Evolutionary conservation across 2,797 vertebrate species (phyloP).

Genomic region (Catamblyrhynchus diadema): DNA sequence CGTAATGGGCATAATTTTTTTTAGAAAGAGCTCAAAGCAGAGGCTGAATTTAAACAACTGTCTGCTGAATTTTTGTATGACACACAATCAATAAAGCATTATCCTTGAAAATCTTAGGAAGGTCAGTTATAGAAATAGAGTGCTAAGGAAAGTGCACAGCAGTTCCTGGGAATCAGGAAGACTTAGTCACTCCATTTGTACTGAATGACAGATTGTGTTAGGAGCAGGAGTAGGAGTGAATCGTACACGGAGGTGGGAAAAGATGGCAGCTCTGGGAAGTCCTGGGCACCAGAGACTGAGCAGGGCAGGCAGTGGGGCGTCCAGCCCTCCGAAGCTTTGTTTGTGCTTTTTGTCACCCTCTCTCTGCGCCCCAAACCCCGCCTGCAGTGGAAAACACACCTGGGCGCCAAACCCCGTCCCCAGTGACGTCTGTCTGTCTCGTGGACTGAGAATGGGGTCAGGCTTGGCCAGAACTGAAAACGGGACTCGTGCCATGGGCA

Average conservation of each 20-base stretch:
- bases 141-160: background rate
- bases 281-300: background rate
- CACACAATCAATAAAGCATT: background rate
- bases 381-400: background rate
- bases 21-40: background rate
- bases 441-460: background rate
- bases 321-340: background rate
- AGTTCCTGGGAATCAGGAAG: background rate
- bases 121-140: background rate
- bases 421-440: rapidly evolving
- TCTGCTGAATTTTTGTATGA: background rate
- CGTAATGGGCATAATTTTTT: background rate
- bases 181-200: background rate
- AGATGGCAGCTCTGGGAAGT: background rate
- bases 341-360: background rate
- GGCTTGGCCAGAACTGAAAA: background rate
- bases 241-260: background rate
- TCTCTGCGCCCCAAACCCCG: rapidly evolving
- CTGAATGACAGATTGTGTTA: background rate
- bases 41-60: background rate
- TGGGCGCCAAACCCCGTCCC: rapidly evolving
- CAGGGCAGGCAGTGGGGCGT: rapidly evolving
- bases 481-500: rapidly evolving
- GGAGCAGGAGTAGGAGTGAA: background rate
- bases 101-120: background rate